Evolutionary conservation across 1,140 invertebrate species (phyloP).

Genomic region (Apis mellifera): Amel_HAv3.1 CM009934.2:7565501-7566000

Average conservation of each 20-base stretch:
- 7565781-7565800: too few relatives aligned
- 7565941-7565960: neutral
- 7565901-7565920: neutral
- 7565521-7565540: too few relatives aligned
- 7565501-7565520: too few relatives aligned
- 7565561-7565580: neutral
- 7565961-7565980: neutral
- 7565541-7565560: too few relatives aligned
- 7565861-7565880: too few relatives aligned
- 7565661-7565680: neutral
- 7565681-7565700: neutral
- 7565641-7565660: conserved; percentile 7
- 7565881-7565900: too few relatives aligned
- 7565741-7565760: neutral
- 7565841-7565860: neutral
- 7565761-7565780: neutral
- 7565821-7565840: neutral
- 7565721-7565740: neutral
- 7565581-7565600: neutral
- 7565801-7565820: neutral
- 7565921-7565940: neutral
- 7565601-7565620: conserved; percentile 20
- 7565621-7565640: conserved; percentile 2
- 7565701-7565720: neutral
- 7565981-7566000: neutral